Conservation (phyloP, 2,113 vertebrate species). For the Platycercus adscitus region DNA sequence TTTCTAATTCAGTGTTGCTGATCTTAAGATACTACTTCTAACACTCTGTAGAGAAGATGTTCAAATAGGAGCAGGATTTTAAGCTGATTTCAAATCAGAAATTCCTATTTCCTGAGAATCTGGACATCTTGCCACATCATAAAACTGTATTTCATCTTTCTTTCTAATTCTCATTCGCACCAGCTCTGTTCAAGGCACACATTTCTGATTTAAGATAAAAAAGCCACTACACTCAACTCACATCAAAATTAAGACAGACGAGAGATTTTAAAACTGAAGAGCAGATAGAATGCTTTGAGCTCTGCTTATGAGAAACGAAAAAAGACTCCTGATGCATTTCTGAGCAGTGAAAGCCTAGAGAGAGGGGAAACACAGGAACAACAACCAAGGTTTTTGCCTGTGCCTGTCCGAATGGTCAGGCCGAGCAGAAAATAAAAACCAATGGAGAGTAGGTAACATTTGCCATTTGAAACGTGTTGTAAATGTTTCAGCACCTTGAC, state of each 20-base stretch:
- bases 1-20: not conserved
- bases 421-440: not conserved
- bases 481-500: constrained; percentile 58
- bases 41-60: not conserved
- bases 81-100: not conserved
- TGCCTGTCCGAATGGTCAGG: constrained; percentile 1
- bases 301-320: not conserved
- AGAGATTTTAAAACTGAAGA: not conserved
- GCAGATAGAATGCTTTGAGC: not conserved
- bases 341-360: constrained; percentile 15
- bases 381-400: not conserved
- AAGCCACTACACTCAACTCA: not conserved
- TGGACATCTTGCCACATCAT: not conserved
- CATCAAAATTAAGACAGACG: constrained; percentile 6
- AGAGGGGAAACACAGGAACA: constrained; percentile 12
- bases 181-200: not conserved
- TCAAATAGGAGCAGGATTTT: not conserved
- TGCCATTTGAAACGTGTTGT: not conserved
- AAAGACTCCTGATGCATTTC: not conserved
- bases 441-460: not conserved
- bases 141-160: not conserved
- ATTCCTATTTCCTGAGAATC: not conserved
- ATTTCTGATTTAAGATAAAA: constrained; percentile 14
- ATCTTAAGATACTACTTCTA: not conserved
- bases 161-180: not conserved